These are phyloP conservation scores for Propithecus coquereli DNA, from an alignment of 2,113 vertebrate species.

Conservation along the genomic window DNA sequence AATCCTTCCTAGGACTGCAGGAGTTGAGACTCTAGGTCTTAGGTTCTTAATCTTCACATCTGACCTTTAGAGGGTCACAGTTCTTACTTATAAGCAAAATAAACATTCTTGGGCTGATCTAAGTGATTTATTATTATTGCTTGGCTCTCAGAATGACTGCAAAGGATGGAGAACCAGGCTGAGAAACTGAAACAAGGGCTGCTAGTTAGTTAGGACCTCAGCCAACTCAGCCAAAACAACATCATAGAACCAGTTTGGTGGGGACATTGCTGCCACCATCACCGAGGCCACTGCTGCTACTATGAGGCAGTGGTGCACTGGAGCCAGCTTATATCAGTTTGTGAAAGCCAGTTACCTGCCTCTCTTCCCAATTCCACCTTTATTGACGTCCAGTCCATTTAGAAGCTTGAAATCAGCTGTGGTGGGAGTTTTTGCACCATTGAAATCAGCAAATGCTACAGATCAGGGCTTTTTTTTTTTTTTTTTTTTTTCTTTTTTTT, in stretches of 20 bases:
- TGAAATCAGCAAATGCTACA: neutral
- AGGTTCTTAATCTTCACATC: neutral
- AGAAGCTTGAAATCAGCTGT: constrained; percentile 21
- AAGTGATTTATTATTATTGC: neutral
- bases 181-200: neutral
- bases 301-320: neutral
- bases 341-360: neutral
- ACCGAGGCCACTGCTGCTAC: neutral
- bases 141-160: neutral
- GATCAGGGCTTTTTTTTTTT: neutral
- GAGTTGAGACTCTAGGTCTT: constrained; percentile 24
- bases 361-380: neutral
- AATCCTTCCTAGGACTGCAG: constrained; percentile 16
- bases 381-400: neutral
- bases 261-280: neutral
- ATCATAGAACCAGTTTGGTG: neutral
- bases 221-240: neutral
- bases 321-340: neutral
- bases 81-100: constrained; percentile 44
- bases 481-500: neutral
- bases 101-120: constrained; percentile 4
- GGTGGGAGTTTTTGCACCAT: neutral
- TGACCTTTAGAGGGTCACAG: constrained; percentile 4
- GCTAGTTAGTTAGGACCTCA: neutral
- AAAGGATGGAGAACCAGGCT: neutral